A percentile compares a stretch with the other conserved stretches of the same genome.
These are phyloP conservation scores for Megaustenia siamemsis DNA, from an alignment of 2,888 invertebrate genomes.

Conservation along the genomic window DNA sequence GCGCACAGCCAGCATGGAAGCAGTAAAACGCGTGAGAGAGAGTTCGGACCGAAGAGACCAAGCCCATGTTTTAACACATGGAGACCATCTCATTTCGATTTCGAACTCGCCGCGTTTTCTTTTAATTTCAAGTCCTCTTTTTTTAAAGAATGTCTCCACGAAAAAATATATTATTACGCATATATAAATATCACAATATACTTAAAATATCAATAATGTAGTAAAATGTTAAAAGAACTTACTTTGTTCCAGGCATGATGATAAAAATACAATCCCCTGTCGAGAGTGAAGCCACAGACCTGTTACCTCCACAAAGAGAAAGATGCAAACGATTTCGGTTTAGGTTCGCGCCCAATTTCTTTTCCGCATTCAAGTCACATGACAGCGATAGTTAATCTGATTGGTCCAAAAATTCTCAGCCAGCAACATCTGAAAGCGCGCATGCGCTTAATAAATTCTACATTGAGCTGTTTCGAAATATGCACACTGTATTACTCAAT, in stretches of 20 bases:
- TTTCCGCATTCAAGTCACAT: constrained; percentile 52
- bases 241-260: constrained; percentile 75
- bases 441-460: neutral
- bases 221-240: constrained; percentile 58
- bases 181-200: too few relatives aligned
- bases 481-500: neutral
- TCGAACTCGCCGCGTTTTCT: neutral
- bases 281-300: neutral
- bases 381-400: neutral
- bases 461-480: neutral
- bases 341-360: constrained; percentile 45
- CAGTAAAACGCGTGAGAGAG: neutral
- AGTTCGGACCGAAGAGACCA: neutral
- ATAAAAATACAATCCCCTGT: constrained; percentile 39
- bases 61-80: neutral
- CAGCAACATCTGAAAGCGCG: constrained; percentile 6
- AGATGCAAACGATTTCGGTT: constrained; percentile 40
- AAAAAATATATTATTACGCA: neutral
- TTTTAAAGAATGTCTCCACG: neutral
- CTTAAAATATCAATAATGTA: too few relatives aligned
- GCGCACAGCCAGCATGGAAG: neutral
- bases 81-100: neutral
- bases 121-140: neutral
- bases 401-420: constrained; percentile 17
- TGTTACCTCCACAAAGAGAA: constrained; percentile 43